Percentiles rank a stretch among this genome's conserved stretches.
Conservation (phyloP, 2,888 invertebrate species). For the Allophyes oxyacanthae region DNA sequence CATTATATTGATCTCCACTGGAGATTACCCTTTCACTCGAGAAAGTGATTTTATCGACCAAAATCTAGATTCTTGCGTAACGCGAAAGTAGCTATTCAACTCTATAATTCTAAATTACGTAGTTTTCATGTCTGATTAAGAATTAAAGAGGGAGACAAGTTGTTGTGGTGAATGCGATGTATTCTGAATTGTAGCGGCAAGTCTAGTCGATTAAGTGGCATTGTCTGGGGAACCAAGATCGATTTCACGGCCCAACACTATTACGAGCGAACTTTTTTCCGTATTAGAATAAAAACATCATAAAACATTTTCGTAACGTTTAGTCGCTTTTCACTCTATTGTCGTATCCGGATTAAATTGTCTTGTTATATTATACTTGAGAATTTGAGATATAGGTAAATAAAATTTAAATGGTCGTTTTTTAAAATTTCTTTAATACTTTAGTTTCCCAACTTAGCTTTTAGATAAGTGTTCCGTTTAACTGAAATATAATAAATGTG, state of each 20-base stretch:
- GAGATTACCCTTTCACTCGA: constrained; percentile 33
- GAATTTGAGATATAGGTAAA: constrained; percentile 10
- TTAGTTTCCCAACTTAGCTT: too few relatives aligned
- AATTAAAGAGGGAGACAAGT: constrained; percentile 15
- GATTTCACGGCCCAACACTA: constrained; percentile 52
- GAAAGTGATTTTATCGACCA: constrained; percentile 38
- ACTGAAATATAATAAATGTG: too few relatives aligned
- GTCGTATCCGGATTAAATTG: constrained; percentile 14
- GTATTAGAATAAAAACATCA: constrained; percentile 31
- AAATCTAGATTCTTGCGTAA: constrained; percentile 24
- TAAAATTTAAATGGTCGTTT: constrained; percentile 1
- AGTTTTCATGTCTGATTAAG: constrained; percentile 26
- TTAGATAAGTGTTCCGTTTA: too few relatives aligned
- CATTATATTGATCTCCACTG: constrained; percentile 18
- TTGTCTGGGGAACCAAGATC: constrained; percentile 38
- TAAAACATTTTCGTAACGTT: constrained; percentile 21
- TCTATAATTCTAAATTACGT: neutral
- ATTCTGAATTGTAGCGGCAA: constrained; percentile 11
- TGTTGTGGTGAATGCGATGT: constrained; percentile 7
- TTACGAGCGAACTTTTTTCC: constrained; percentile 48
- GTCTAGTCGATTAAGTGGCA: constrained; percentile 31
- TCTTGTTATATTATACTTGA: constrained; percentile 5
- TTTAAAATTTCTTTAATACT: too few relatives aligned
- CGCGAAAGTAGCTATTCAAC: constrained; percentile 1
- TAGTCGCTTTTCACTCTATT: constrained; percentile 23